These are phyloP conservation scores for Sycophila texana DNA, from an alignment of 2,888 invertebrate genomes.

Conservation along the genomic window DNA sequence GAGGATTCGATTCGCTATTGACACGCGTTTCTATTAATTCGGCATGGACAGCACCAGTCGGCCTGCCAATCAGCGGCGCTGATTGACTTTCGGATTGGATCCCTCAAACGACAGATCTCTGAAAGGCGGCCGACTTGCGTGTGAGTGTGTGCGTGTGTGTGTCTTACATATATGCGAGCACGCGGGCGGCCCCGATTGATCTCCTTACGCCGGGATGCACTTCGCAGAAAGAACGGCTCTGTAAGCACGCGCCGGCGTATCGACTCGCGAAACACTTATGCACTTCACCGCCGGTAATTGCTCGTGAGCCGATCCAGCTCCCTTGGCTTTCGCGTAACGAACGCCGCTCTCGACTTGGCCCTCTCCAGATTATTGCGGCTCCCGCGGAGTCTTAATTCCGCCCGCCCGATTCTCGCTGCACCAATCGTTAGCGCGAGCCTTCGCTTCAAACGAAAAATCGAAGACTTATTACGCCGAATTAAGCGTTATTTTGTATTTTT, in stretches of 20 bases:
- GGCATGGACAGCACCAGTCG: neutral
- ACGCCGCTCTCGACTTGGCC: slow-evolving; percentile 60
- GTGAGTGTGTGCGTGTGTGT: neutral
- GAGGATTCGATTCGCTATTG: slow-evolving; percentile 48
- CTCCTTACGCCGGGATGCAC: slow-evolving; percentile 42
- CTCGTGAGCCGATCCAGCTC: slow-evolving; percentile 22
- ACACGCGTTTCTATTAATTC: slow-evolving; percentile 45
- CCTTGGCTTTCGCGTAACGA: neutral
- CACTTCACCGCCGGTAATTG: slow-evolving; percentile 51
- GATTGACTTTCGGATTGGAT: slow-evolving; percentile 56
- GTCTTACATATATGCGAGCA: no score
- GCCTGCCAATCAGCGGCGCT: slow-evolving; percentile 50
- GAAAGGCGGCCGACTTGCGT: neutral
- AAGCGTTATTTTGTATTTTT: no score
- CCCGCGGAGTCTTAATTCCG: slow-evolving; percentile 60
- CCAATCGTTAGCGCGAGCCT: neutral
- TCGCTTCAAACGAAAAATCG: neutral
- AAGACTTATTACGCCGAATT: neutral
- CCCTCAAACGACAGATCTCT: slow-evolving; percentile 36
- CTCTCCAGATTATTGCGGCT: slow-evolving; percentile 58
- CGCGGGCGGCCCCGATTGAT: slow-evolving; percentile 48
- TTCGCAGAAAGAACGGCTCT: slow-evolving; percentile 7
- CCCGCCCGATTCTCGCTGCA: slow-evolving; percentile 37
- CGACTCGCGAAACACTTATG: slow-evolving; percentile 28
- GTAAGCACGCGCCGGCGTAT: neutral